Conservation (phyloP, 2,888 invertebrate genomes). For the Girardia tigrina region DNA sequence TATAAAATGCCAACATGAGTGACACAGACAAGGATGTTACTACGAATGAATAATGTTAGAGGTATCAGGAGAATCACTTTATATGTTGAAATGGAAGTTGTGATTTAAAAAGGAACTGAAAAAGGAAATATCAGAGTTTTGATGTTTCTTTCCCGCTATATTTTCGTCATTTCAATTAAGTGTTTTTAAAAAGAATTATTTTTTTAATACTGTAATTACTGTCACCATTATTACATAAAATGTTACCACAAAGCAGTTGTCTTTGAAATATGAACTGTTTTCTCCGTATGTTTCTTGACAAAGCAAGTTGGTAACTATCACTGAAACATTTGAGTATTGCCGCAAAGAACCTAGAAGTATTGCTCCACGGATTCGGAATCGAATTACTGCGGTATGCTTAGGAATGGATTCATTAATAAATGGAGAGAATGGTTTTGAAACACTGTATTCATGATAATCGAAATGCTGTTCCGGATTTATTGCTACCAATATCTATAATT, state of each 20-base stretch:
- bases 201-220: too few species aligned
- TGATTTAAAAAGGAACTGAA: too few species aligned
- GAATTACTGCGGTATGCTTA: not conserved
- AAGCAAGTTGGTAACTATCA: not conserved
- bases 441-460: not conserved
- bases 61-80: too few species aligned
- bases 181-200: too few species aligned
- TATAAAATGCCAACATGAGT: too few species aligned
- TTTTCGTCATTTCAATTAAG: too few species aligned
- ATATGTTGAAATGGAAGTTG: too few species aligned
- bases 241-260: not conserved
- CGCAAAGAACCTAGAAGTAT: not conserved
- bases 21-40: too few species aligned
- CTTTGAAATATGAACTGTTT: not conserved
- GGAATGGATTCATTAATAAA: not conserved
- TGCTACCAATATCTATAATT: not conserved
- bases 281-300: not conserved
- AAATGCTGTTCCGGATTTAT: not conserved
- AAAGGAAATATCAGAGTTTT: too few species aligned
- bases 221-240: too few species aligned
- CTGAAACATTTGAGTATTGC: not conserved
- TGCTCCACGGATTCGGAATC: not conserved
- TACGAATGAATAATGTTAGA: too few species aligned
- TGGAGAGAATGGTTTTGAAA: not conserved
- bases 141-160: too few species aligned